Conservation (phyloP, 2,113 vertebrate genomes). For the Aix galericulata region DNA sequence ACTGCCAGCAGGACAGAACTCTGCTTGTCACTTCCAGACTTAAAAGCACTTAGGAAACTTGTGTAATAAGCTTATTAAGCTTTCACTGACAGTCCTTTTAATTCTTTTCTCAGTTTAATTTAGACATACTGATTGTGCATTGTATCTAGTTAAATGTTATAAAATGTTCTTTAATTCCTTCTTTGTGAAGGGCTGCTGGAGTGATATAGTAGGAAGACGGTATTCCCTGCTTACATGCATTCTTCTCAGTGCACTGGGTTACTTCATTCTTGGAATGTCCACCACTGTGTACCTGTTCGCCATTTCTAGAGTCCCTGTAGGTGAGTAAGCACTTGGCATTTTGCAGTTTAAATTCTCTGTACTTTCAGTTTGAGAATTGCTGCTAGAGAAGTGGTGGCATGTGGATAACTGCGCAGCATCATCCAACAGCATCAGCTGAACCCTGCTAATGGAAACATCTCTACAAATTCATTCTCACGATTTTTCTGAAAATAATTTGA, state of each 20-base stretch:
- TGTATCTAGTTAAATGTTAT: neutral
- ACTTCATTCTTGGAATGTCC: slow-evolving; percentile 87
- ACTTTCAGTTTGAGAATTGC: neutral
- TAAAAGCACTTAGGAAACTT: neutral
- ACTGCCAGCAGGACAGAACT: neutral
- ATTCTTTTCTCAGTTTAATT: neutral
- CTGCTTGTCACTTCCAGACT: neutral
- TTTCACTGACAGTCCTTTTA: neutral
- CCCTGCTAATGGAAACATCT: neutral
- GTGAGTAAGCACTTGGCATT: slow-evolving; percentile 76
- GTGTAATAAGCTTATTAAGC: neutral
- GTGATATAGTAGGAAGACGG: slow-evolving; percentile 89
- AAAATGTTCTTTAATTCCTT: neutral
- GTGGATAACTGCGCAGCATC: neutral
- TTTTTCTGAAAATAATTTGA: neutral
- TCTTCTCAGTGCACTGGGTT: slow-evolving; percentile 89
- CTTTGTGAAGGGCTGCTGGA: slow-evolving; percentile 91
- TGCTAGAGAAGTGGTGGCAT: neutral
- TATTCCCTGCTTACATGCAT: slow-evolving; percentile 88
- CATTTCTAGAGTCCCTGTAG: slow-evolving; percentile 89
- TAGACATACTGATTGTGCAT: neutral
- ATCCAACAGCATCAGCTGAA: neutral
- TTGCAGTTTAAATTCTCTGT: neutral
- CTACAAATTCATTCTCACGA: neutral
- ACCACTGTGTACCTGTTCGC: slow-evolving; percentile 86